Evolutionary conservation across 92 coral and sea anemone species (phyloP).

Genomic region (Zoanthus solanderi): DNA sequence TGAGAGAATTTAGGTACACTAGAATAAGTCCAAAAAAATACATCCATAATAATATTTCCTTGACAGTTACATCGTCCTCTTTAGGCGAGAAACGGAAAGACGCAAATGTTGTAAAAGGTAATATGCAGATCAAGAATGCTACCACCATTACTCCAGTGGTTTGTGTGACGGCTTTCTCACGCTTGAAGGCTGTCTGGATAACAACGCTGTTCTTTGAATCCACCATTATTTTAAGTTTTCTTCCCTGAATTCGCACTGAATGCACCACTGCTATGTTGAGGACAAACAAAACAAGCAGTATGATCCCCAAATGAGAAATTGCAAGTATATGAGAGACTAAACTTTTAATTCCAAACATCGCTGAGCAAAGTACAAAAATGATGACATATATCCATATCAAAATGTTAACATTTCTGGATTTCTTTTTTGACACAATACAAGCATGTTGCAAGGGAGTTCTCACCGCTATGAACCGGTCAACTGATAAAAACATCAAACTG

Average conservation of each 20-base stretch:
- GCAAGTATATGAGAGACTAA: neutral
- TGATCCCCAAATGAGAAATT: neutral
- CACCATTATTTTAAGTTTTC: neutral
- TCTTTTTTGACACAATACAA: neutral
- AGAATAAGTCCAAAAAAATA: neutral
- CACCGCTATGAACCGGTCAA: neutral
- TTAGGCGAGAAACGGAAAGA: no score
- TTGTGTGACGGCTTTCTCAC: conserved; percentile 12
- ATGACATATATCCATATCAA: neutral
- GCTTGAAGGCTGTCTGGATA: neutral
- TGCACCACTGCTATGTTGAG: neutral
- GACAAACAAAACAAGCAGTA: neutral
- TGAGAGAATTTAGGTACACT: conserved; percentile 1
- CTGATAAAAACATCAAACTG: neutral
- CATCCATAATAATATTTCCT: neutral
- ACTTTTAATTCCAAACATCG: neutral
- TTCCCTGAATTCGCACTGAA: conserved; percentile 10
- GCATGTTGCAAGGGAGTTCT: neutral
- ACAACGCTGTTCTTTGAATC: neutral
- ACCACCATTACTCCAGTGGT: neutral
- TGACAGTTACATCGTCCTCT: neutral
- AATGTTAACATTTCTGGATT: neutral
- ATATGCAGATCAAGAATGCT: neutral
- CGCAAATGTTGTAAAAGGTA: neutral
- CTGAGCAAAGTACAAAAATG: neutral